These are phyloP conservation scores for Pangasius mekongensis DNA, from an alignment of 2,797 vertebrate species.

Conservation along the genomic window DNA sequence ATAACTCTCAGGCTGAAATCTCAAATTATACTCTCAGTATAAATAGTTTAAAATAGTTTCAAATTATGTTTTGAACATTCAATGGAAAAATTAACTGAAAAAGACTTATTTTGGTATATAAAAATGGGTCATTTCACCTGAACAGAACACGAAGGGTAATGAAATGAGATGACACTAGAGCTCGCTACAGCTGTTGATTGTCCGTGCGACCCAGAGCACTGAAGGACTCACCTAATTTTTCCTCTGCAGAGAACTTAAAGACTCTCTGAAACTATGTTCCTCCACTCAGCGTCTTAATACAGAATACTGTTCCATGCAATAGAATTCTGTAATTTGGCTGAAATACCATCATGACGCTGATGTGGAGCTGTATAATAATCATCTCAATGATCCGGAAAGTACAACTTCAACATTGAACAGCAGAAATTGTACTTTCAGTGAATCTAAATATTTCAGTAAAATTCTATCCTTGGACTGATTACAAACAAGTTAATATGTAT, in stretches of 20 bases:
- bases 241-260: neutral
- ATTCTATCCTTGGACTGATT: neutral
- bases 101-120: neutral
- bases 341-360: neutral
- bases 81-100: neutral
- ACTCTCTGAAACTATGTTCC: neutral
- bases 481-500: neutral
- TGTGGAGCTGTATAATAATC: neutral
- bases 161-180: neutral
- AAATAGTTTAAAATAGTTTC: neutral
- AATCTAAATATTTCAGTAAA: neutral
- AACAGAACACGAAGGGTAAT: neutral
- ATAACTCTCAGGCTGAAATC: neutral
- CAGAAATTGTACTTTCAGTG: neutral
- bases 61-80: no score
- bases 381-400: slow-evolving; percentile 9
- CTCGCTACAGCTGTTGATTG: neutral
- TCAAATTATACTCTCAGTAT: neutral
- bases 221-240: slow-evolving; percentile 1
- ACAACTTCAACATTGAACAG: neutral
- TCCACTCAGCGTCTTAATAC: neutral
- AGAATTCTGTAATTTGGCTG: neutral
- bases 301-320: neutral
- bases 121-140: neutral
- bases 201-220: neutral